Evolutionary conservation across 2,888 invertebrate genomes (phyloP).

Genomic region (Poecilobothrus nobilitatus): DNA sequence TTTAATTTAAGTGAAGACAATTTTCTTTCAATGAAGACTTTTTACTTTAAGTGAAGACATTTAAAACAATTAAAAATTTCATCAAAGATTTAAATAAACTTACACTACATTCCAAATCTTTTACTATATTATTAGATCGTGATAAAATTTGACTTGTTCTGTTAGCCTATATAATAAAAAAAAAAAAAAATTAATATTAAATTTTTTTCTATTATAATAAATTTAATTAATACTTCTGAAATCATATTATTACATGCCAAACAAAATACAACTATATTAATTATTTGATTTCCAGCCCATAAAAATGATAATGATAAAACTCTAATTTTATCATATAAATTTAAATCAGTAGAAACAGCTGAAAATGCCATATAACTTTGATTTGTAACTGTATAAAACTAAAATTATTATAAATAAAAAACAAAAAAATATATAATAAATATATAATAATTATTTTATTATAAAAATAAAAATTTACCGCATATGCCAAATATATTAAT

Average conservation of each 20-base stretch:
- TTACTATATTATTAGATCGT: slow-evolving; percentile 36
- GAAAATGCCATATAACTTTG: not conserved
- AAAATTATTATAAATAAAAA: not conserved
- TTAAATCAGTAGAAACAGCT: not conserved
- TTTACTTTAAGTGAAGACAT: too few relatives aligned
- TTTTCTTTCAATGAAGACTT: too few relatives aligned
- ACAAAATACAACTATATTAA: not conserved
- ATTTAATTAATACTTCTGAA: not conserved
- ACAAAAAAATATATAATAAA: too few relatives aligned
- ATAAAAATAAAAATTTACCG: not conserved
- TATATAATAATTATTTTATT: too few relatives aligned
- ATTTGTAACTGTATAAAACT: slow-evolving; percentile 1
- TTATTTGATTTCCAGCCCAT: slow-evolving; percentile 18
- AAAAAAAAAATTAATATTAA: not conserved
- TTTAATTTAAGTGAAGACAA: too few relatives aligned
- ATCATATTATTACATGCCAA: not conserved
- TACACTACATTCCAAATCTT: slow-evolving; percentile 39
- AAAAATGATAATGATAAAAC: slow-evolving; percentile 26
- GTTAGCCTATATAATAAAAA: slow-evolving; percentile 32
- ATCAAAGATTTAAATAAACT: slow-evolving; percentile 17
- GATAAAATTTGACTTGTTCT: slow-evolving; percentile 37
- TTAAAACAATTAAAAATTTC: too few relatives aligned
- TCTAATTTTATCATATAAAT: not conserved
- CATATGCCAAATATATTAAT: not conserved
- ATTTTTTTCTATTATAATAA: not conserved